These are phyloP conservation scores for Lates calcarifer DNA, from an alignment of 2,113 vertebrate genomes.

Conservation along the genomic window DNA sequence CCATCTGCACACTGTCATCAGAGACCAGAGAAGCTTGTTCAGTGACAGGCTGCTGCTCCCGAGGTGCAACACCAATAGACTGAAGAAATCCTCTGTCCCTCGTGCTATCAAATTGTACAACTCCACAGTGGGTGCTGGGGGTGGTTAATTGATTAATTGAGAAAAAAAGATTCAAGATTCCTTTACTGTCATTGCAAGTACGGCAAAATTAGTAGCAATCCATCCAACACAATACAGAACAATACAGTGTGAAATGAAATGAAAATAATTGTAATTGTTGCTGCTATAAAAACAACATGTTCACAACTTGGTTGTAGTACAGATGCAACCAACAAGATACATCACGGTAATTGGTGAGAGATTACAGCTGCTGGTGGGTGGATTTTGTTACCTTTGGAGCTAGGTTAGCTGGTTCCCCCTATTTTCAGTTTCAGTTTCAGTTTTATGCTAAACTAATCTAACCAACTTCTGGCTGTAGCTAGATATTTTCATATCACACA, in stretches of 20 bases:
- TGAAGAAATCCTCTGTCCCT: too few species aligned
- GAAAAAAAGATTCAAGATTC: too few species aligned
- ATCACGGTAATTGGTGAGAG: not conserved
- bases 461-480: not conserved
- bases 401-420: not conserved
- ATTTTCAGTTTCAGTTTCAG: not conserved
- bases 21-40: too few species aligned
- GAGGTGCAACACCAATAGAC: too few species aligned
- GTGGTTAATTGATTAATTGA: not conserved
- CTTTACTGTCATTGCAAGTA: too few species aligned
- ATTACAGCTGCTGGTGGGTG: not conserved
- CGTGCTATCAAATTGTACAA: too few species aligned
- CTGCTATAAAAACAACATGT: not conserved
- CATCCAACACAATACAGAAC: too few species aligned
- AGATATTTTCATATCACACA: not conserved
- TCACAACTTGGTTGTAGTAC: not conserved
- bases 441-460: not conserved
- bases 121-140: too few species aligned
- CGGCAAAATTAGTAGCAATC: too few species aligned
- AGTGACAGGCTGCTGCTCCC: too few species aligned
- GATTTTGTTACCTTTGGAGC: not conserved
- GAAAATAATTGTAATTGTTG: not conserved
- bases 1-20: too few species aligned
- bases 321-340: not conserved
- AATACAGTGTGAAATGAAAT: not conserved